Evolutionary conservation across 2,797 vertebrate genomes (phyloP), one percentile per base, ranked within the genome.

Genomic region (Thaleichthys pacificus): DNA sequence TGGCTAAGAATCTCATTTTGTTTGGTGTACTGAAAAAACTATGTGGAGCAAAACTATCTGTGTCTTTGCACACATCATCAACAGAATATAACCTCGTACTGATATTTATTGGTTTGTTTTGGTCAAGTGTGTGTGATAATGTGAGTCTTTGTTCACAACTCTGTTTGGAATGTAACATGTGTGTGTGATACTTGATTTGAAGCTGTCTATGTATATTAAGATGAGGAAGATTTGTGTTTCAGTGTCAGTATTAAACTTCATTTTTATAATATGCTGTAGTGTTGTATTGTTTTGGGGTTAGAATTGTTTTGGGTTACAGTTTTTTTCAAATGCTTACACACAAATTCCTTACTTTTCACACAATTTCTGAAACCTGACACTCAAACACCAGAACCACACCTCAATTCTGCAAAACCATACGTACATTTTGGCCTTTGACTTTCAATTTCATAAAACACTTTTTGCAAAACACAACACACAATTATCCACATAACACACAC

Each of bases 191-290:
- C 14, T 17, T 65, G 32, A 35, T 35, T 35, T 35, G 32, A 35
- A 35, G 32, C 8, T 35, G 24, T 26, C 15, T 61, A 9, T 64
- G 26, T 75, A 19, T 61, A 21, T 15, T n/a, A 35, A 49, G 9
- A 42, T 19, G 15, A 26, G 21, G 42, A 42, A 12, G 11, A 7
- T 66, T 32, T 65, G 62, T 60, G 32, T 61, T 60, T 75, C 14
- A 81, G n/a, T 81, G 28, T 69, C 86, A 89, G 87, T 91, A 83
- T 88, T 86, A 22, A 14, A 77, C 6, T 61, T 78, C 3, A 67
- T 84, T 83, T 82, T 81, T 81, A 30, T 76, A 68, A 60, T 70
- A 74, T 51, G 28, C 21, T 75, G 12, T 65, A 61, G 66, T 56
- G 15, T 56, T 56, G 17, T 5, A 56, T n/a, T 56, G 51, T 56